Percentiles rank a stretch among this genome's conserved stretches.
phyloP scores from a whole-genome alignment of 2,113 vertebrate species.

The Fulmarus glacialis region DNA sequence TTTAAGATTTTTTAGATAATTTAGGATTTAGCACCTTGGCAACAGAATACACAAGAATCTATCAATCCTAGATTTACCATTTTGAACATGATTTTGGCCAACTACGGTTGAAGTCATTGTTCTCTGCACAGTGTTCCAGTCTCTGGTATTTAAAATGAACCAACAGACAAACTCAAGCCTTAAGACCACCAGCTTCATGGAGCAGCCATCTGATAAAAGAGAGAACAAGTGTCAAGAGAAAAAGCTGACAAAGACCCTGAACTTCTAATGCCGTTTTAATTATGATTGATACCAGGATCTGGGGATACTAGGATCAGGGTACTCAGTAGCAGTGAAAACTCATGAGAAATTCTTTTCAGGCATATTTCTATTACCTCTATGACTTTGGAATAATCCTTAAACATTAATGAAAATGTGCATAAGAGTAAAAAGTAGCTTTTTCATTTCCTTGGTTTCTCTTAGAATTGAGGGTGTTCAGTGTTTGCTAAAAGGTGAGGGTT shows the following conservation, averaged over 20 bases:
- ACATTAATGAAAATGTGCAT: background rate
- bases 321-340: background rate
- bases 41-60: background rate
- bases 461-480: background rate
- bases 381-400: background rate
- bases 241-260: background rate
- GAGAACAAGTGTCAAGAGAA: background rate
- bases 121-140: background rate
- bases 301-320: background rate
- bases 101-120: background rate
- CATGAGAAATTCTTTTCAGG: background rate
- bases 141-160: background rate
- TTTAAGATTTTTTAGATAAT: background rate
- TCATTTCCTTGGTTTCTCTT: background rate
- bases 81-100: background rate
- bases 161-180: background rate
- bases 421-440: background rate
- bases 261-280: background rate
- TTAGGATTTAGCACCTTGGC: background rate
- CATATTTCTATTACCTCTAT: background rate
- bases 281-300: background rate
- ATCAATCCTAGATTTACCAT: background rate
- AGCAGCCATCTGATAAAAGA: background rate
- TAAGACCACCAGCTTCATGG: background rate
- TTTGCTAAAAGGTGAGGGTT: background rate